Percentiles rank a stretch among this genome's conserved stretches.
Conservation (phyloP, 2,888 invertebrate species). For the Cosmia pyralina region DNA sequence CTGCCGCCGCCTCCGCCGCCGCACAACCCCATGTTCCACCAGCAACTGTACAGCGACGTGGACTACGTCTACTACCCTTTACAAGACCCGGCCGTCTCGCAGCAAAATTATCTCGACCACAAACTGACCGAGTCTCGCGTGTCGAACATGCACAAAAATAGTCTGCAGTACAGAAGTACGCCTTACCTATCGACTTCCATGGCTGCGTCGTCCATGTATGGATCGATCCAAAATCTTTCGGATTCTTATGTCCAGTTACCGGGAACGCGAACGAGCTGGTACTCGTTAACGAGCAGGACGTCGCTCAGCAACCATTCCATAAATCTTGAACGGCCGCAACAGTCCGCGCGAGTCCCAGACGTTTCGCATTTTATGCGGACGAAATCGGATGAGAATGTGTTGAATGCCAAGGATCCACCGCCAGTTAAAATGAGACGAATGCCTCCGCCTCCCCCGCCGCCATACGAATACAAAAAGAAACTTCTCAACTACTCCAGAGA, state of each 20-base stretch:
- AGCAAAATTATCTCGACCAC: slow-evolving; percentile 97
- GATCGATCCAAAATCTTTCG: slow-evolving; percentile 95
- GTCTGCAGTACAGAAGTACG: slow-evolving; percentile 95
- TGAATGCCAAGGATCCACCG: slow-evolving; percentile 90
- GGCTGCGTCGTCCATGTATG: slow-evolving; percentile 93
- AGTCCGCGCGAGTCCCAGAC: slow-evolving; percentile 90
- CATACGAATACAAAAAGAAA: slow-evolving; percentile 88
- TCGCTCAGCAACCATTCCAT: slow-evolving; percentile 92
- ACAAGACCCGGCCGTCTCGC: slow-evolving; percentile 96
- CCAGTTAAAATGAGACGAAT: slow-evolving; percentile 88
- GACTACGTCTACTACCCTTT: slow-evolving; percentile 97
- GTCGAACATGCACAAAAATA: slow-evolving; percentile 92
- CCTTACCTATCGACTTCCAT: slow-evolving; percentile 93
- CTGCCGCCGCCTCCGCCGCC: slow-evolving; percentile 93
- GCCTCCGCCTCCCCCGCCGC: slow-evolving; percentile 90
- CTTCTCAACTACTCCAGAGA: slow-evolving; percentile 89
- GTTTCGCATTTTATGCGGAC: slow-evolving; percentile 91
- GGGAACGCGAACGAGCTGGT: slow-evolving; percentile 91
- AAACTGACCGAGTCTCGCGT: slow-evolving; percentile 94
- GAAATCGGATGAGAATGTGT: slow-evolving; percentile 95
- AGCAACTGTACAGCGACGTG: slow-evolving; percentile 97
- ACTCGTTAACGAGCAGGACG: slow-evolving; percentile 90
- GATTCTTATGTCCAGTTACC: slow-evolving; percentile 93
- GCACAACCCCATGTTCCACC: slow-evolving; percentile 96
- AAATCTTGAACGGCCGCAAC: slow-evolving; percentile 92